These are phyloP conservation scores for Platyscapa corneri DNA, from an alignment of 1,140 invertebrate species.

Conservation along the genomic window DNA sequence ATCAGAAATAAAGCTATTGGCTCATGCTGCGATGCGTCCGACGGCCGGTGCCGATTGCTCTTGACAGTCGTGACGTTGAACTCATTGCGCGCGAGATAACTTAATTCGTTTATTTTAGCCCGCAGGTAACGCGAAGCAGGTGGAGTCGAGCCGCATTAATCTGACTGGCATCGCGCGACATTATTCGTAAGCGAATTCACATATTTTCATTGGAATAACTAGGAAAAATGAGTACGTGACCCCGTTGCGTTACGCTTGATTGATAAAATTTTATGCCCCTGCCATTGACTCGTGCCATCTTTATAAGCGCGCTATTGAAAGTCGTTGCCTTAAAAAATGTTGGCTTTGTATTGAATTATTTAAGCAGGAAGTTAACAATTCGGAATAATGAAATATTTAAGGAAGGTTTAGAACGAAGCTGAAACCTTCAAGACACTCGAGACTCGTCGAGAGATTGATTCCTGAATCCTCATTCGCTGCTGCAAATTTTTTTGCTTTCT, in stretches of 20 bases:
- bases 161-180: neutral
- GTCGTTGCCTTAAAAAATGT: neutral
- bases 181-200: neutral
- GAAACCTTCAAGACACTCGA: too few species aligned
- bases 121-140: neutral
- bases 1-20: constrained; percentile 14
- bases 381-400: neutral
- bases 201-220: constrained; percentile 1
- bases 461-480: too few species aligned
- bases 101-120: constrained; percentile 39
- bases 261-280: constrained; percentile 29
- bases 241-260: neutral
- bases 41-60: constrained; percentile 18
- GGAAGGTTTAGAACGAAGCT: neutral
- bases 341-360: neutral
- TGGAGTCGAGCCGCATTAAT: neutral
- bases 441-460: too few species aligned
- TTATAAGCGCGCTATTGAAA: neutral
- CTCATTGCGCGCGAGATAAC: constrained; percentile 12
- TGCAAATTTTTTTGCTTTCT: too few species aligned
- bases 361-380: neutral
- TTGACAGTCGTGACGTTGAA: constrained; percentile 36
- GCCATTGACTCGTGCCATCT: neutral
- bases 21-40: neutral
- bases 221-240: neutral